Evolutionary conservation across 2,113 vertebrate species (phyloP).

Genomic region (Perca flavescens): DNA sequence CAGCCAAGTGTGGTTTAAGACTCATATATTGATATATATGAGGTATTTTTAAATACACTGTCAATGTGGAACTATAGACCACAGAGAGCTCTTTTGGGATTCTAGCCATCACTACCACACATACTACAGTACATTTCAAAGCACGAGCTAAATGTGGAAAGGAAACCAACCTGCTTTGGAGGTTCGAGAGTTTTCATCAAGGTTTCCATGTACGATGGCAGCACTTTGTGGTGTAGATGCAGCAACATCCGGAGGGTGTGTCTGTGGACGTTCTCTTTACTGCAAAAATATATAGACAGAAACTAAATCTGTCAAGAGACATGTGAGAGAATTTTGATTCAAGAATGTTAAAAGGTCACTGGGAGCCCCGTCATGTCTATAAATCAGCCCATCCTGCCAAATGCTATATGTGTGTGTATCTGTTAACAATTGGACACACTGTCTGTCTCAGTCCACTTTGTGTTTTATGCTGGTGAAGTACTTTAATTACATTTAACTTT

Average conservation of each 20-base stretch:
- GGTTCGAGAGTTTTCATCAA: conserved; percentile 94
- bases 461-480: background rate
- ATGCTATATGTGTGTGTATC: too few relatives aligned
- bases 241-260: conserved; percentile 92
- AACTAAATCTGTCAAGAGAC: background rate
- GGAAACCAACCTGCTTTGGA: conserved; percentile 89
- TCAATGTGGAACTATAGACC: background rate
- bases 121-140: background rate
- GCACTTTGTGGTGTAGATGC: conserved; percentile 93
- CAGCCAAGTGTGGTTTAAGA: background rate
- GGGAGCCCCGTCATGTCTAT: background rate
- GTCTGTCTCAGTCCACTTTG: background rate
- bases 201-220: conserved; percentile 87
- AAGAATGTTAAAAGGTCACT: background rate
- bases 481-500: background rate
- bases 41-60: background rate
- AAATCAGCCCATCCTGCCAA: background rate
- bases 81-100: background rate
- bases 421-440: background rate
- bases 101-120: background rate
- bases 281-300: conserved; percentile 68
- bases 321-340: background rate
- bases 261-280: conserved; percentile 96
- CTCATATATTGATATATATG: background rate
- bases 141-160: background rate